Conservation (phyloP, 2,888 invertebrate genomes). For the Archips xylosteana region DNA sequence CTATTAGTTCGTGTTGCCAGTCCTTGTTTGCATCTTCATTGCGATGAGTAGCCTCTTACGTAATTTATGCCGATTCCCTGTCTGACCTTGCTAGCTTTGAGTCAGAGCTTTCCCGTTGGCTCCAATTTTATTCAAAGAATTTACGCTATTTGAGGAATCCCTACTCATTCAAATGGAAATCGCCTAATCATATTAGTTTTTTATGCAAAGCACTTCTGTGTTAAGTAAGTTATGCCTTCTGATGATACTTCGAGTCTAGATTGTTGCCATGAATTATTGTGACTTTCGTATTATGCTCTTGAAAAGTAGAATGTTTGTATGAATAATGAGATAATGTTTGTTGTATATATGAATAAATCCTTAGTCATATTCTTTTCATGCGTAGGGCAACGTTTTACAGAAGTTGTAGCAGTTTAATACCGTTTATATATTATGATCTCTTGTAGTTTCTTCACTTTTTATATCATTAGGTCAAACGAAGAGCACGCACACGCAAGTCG, state of each 20-base stretch:
- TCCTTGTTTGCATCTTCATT: neutral
- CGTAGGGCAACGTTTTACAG: neutral
- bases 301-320: neutral
- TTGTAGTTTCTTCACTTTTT: constrained; percentile 13
- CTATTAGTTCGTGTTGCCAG: neutral
- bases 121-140: neutral
- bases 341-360: too few relatives aligned
- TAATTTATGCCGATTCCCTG: neutral
- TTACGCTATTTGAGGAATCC: constrained; percentile 11
- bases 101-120: constrained; percentile 14
- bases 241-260: neutral
- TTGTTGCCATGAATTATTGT: neutral
- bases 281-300: neutral
- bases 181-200: neutral
- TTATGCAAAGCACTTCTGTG: constrained; percentile 7
- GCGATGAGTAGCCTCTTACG: constrained; percentile 4
- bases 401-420: neutral
- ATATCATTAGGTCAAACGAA: constrained; percentile 26
- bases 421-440: neutral
- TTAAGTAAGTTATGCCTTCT: neutral
- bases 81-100: constrained; percentile 24
- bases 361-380: too few relatives aligned
- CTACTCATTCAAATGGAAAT: constrained; percentile 11
- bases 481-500: constrained; percentile 21
- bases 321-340: too few relatives aligned